A percentile compares a stretch with the other conserved stretches of the same genome.
Evolutionary conservation across 2,797 vertebrate species (phyloP).

Genomic region (Schizothorax lantsangensis): DNA sequence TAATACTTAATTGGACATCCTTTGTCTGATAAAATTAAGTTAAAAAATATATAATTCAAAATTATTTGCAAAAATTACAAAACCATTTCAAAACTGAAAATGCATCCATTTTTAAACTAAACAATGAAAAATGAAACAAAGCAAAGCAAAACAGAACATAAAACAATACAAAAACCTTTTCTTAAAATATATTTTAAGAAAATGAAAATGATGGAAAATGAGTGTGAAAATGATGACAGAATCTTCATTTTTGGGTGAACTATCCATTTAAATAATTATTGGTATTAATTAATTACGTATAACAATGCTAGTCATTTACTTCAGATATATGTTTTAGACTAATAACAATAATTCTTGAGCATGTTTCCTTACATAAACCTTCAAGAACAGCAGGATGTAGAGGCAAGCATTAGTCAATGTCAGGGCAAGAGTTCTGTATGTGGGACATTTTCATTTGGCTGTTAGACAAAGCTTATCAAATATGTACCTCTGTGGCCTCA

Average conservation of each 20-base stretch:
- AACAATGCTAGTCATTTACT: not conserved
- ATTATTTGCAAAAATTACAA: no score
- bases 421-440: constrained; percentile 27
- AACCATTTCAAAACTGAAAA: no score
- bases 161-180: no score
- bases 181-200: not conserved
- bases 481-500: constrained; percentile 45
- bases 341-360: not conserved
- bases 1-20: not conserved
- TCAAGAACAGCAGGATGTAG: constrained; percentile 2
- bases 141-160: no score
- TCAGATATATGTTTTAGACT: not conserved
- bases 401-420: constrained; percentile 52
- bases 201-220: not conserved
- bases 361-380: constrained; percentile 13
- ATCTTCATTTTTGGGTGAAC: not conserved
- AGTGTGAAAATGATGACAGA: not conserved
- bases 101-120: no score
- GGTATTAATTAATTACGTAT: not conserved
- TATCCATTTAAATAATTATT: not conserved
- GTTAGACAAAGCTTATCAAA: constrained; percentile 57
- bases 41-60: no score
- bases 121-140: no score
- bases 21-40: no score
- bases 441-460: constrained; percentile 51